Base-by-base conservation (phyloP, 1,140 invertebrate genomes). In the Eumeta japonica region DNA sequence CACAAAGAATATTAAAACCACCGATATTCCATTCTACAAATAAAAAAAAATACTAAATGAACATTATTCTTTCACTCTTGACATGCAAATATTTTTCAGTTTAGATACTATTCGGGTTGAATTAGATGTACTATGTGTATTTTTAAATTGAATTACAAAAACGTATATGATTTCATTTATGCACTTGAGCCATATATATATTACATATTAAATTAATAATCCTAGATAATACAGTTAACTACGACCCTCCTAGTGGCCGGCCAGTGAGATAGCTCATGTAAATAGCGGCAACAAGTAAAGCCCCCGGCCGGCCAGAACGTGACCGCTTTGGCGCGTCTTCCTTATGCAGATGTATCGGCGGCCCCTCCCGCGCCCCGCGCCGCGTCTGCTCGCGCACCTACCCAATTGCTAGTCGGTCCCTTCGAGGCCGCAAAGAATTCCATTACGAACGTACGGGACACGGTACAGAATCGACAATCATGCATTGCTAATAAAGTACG, bases 261-360 rank as follows among this genome's bases (percentile, higher is more conserved):
- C 30, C 10, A 39, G 55, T 47, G 29, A 14, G 7, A 5, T 34
- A 20, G 19, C 24, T 36, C 28, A 32, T 38, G 41, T 48, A 46
- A 39, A 43, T 46, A 55, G 48, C 40, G 43, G 44, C 52, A 52
- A 55, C 51, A 59, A 59, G 53, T 61, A 58, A 61, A 62, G 48
- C 50, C 44, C 46, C 43, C 38, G 48, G 48, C 31, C 30, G 18
- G 35, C 46, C 48, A 46, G 47, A 24, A 68, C 65, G 62, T 70
- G 65, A 64, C 65, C 55, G 55, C 55, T 57, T 62, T 70, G 5
- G 55, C 59, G 46, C 57, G 64, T 64, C n/a, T n/a, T n/a, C n/a
- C n/a, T 64, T 62, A 70, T 65, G 61, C 61, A 70, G 59, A 70
- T 70, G 50, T 58, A 39, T 48, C 49, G 37, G 20, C 5, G 5